Base-by-base conservation (phyloP, 2,113 vertebrate species). In the Heterotis niloticus region DNA sequence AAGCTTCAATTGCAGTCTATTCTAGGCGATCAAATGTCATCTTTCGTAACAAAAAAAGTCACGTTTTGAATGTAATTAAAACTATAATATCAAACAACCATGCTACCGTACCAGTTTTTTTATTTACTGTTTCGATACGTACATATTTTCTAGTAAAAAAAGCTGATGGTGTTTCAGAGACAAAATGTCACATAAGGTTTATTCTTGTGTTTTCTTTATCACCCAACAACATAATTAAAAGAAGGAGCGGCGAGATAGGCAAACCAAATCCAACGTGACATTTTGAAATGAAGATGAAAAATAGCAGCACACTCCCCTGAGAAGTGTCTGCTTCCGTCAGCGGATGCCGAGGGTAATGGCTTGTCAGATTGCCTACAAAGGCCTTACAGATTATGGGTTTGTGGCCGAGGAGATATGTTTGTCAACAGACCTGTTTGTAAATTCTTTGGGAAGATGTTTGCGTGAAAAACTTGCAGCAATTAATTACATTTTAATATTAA, bases 331-430 rank as follows among this genome's bases (percentile, higher is more conserved):
- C 20, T 60, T 76, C 54, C 1, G 10, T 75, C 64, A 26, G 56
- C 64, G 67, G 28, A 67, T 28, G 18, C 62, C 64, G 10, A 75
- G 26, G 70, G 44, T 80, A 64, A 57, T 11, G 28, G 26, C 23
- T 80, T 67, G 79, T 80, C 73, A 65, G 51, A 76, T 60, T 51
- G 28, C 67, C 28, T 65, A 73, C 26, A 17, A 74, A 80, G 62
- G 52, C 17, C 23, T 77, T 16, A 14, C 2, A 17, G 64, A 67
- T 66, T 77, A 77, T 9, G 5, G 23, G 24, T 51, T 28, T 24
- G 51, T 66, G 44, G 64, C 76, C 51, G 11, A 44, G 64, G n/a
- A 66, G n/a, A 67, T 77, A 51, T 56, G n/a, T 20, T 67, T 77
- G 64, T 67, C 64, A 66, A 52, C 75, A 66, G n/a, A 66, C 44